Percentiles rank a stretch among this genome's conserved stretches.
Conservation (phyloP, 2,113 vertebrate genomes). For the Microtus oregoni region DNA sequence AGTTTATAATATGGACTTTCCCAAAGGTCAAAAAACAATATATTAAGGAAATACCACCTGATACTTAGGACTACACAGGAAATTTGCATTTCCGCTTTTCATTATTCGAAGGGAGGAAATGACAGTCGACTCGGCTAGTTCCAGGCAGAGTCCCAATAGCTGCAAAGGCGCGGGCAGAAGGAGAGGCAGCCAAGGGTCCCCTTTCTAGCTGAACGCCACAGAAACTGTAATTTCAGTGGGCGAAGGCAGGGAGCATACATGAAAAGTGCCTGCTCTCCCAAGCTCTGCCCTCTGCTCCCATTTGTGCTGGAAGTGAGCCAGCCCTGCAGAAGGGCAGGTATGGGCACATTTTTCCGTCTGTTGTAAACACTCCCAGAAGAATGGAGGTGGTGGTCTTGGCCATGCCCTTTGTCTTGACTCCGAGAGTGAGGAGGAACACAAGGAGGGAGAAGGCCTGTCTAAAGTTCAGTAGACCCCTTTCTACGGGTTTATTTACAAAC, state of each 20-base stretch:
- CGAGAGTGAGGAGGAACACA: background rate
- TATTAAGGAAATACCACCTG: conserved; percentile 86
- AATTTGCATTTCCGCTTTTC: conserved; percentile 85
- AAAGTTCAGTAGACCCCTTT: conserved; percentile 54
- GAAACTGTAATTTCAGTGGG: conserved; percentile 74
- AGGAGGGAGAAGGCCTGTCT: background rate
- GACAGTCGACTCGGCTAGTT: conserved; percentile 75
- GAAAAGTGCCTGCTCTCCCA: conserved; percentile 59
- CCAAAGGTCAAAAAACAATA: conserved; percentile 84
- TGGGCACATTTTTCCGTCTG: conserved; percentile 52
- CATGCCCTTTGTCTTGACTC: conserved; percentile 62
- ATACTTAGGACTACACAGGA: conserved; percentile 83
- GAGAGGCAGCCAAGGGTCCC: conserved; percentile 54
- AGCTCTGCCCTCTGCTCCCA: conserved; percentile 6
- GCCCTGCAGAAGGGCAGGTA: background rate
- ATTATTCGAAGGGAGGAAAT: conserved; percentile 79
- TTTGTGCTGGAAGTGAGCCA: background rate
- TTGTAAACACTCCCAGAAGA: conserved; percentile 60
- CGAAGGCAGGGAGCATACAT: conserved; percentile 51
- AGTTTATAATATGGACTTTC: conserved; percentile 82
- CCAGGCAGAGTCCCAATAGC: conserved; percentile 64
- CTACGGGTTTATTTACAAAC: conserved; percentile 70
- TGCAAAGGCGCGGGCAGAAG: conserved; percentile 64
- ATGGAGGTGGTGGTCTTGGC: conserved; percentile 48
- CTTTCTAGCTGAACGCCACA: conserved; percentile 60